Evolutionary conservation across 2,888 invertebrate genomes (phyloP), one percentile per base, ranked within the genome.

Genomic region (Leucophenga maculata): DNA sequence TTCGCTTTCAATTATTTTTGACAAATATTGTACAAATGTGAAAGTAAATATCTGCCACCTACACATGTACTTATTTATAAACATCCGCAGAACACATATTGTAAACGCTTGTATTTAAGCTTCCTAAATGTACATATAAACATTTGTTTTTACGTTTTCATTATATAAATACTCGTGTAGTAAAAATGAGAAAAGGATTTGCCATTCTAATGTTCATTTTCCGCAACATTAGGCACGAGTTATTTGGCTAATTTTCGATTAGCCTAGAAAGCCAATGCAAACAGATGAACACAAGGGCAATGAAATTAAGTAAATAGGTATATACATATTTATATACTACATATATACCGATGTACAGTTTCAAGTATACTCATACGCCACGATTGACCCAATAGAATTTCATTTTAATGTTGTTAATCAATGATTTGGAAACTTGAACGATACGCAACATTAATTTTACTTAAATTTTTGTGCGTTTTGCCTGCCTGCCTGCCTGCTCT

Each of bases 221-320:
- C 83, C 83, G 71, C 68, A 72, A 80, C 80, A 80, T 80, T 80
- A 84, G 82, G 76, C 79, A 79, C 71, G 81, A 77, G 75, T 84
- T 80, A 84, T 80, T 80, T 80, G 79, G 81, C 83, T 80, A 80
- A 80, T 82, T 83, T 83, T 80, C 84, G 79, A 64, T 64, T 64
- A 64, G 62, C 62, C 46, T 8, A 48, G 18, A 18, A 31, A 48
- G 32, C 48, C n/a, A 64, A 20, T 46, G 48, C 31, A 9, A 26
- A 48, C 32, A 59, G 26, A 59, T n/a, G 6, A 59, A 59, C 59
- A 31, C 22, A 55, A 22, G 11, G 22, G 26, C 50, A 50, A 50
- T 6, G 18, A 50, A 50, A 16, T 16, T n/a, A 50, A 50, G 18
- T 50, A 50, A 50, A 50, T 50, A 39, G 39, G 39, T 39, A 3